Evolutionary conservation across 2,888 invertebrate species (phyloP).

Genomic region (Caenorhabditis macrosperma): DNA sequence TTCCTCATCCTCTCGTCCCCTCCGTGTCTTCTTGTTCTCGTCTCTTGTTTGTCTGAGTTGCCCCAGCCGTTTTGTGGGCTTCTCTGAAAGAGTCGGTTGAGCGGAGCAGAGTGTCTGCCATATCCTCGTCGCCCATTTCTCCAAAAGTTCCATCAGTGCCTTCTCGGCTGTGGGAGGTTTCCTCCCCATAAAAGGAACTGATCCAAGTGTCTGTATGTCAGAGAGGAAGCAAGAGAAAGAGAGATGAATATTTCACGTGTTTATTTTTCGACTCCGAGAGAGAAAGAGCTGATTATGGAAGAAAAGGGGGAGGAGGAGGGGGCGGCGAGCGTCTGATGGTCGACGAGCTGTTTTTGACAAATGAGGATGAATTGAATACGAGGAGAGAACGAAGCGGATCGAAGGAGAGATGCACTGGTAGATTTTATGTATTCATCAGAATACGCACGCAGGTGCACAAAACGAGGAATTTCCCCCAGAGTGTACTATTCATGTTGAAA

Average conservation of each 20-base stretch:
- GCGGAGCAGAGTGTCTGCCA: not conserved
- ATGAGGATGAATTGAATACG: slow-evolving; percentile 14
- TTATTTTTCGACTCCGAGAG: slow-evolving; percentile 27
- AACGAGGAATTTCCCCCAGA: not conserved
- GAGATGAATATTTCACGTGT: slow-evolving; percentile 47
- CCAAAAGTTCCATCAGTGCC: slow-evolving; percentile 1
- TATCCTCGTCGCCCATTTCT: not conserved
- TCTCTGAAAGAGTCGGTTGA: not conserved
- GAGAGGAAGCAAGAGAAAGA: not conserved
- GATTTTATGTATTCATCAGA: not conserved
- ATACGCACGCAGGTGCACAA: not conserved
- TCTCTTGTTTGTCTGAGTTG: slow-evolving; percentile 4
- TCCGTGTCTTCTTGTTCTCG: slow-evolving; percentile 9
- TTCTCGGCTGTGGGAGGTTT: not conserved
- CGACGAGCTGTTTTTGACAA: slow-evolving; percentile 44
- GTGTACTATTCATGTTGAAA: not conserved
- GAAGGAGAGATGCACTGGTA: not conserved
- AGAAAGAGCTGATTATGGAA: slow-evolving; percentile 37
- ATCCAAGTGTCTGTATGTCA: not conserved
- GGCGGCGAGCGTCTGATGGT: slow-evolving; percentile 15
- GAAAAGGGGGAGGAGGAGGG: not conserved
- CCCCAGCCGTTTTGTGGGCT: not conserved
- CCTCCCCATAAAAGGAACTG: not conserved
- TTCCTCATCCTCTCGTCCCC: slow-evolving; percentile 2
- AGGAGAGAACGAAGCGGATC: not conserved